Conservation (phyloP, 2,888 invertebrate genomes). For the Ophion obscuratus region DNA sequence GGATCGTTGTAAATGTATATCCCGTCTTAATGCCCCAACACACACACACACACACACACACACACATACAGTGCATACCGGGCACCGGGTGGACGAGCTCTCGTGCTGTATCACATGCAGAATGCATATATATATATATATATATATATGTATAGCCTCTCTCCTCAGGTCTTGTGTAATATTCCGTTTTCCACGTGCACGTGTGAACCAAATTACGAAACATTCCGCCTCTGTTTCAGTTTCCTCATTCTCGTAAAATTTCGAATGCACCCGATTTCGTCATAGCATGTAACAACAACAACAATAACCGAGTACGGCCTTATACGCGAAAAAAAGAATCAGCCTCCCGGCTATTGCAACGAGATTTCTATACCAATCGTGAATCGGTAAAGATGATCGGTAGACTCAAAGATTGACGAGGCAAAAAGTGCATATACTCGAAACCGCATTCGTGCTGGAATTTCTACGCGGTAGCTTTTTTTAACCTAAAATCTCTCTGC, state of each 20-base stretch:
- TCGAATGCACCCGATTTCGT: neutral
- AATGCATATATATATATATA: neutral
- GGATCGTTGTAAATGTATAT: no score
- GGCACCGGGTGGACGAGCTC: no score
- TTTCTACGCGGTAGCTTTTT: neutral
- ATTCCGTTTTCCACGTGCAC: neutral
- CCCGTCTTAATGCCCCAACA: no score
- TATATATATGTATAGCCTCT: neutral
- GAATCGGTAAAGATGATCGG: neutral
- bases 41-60: no score
- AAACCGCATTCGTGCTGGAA: neutral
- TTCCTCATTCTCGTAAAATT: neutral
- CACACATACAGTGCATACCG: no score
- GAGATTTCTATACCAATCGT: neutral
- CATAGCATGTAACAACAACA: neutral
- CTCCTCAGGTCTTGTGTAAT: neutral
- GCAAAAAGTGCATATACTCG: no score
- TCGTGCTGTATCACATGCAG: no score
- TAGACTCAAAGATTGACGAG: neutral
- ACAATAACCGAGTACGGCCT: neutral
- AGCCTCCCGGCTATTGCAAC: neutral
- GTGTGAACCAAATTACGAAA: neutral
- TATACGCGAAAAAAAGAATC: neutral
- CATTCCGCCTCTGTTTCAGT: neutral
- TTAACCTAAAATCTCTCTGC: neutral